Percentiles rank a stretch among this genome's conserved stretches.
These are phyloP conservation scores for Tetheella fluctuosa DNA, from an alignment of 2,888 invertebrate species.

Conservation along the genomic window DNA sequence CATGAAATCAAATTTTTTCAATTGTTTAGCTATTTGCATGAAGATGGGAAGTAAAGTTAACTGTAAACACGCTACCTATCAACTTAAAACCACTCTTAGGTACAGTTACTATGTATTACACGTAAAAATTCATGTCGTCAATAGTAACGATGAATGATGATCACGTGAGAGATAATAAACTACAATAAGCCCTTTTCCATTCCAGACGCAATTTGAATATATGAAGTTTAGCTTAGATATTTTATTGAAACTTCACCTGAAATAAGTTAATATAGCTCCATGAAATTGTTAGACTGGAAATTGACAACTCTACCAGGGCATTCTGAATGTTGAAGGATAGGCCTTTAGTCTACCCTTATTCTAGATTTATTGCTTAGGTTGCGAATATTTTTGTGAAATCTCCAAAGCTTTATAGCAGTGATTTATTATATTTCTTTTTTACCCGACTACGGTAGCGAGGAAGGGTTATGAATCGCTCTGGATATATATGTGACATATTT, in stretches of 20 bases:
- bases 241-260: neutral
- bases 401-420: neutral
- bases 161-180: no score
- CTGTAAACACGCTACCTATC: no score
- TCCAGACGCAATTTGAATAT: neutral
- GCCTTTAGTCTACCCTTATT: neutral
- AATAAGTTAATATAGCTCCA: neutral
- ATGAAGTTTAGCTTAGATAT: neutral
- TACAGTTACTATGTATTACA: no score
- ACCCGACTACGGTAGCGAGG: no score
- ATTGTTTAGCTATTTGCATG: no score
- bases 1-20: conserved; percentile 15
- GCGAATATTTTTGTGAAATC: conserved; percentile 14
- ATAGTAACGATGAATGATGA: no score
- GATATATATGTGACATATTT: no score
- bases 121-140: no score
- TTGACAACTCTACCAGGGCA: neutral
- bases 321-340: neutral
- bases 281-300: neutral
- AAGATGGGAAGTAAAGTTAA: no score
- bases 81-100: no score
- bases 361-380: conserved; percentile 10
- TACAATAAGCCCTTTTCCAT: neutral
- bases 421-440: no score
- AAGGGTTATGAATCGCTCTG: no score